Base-by-base conservation (phyloP, 2,113 vertebrate species). In the Copsychus sechellarum region DNA sequence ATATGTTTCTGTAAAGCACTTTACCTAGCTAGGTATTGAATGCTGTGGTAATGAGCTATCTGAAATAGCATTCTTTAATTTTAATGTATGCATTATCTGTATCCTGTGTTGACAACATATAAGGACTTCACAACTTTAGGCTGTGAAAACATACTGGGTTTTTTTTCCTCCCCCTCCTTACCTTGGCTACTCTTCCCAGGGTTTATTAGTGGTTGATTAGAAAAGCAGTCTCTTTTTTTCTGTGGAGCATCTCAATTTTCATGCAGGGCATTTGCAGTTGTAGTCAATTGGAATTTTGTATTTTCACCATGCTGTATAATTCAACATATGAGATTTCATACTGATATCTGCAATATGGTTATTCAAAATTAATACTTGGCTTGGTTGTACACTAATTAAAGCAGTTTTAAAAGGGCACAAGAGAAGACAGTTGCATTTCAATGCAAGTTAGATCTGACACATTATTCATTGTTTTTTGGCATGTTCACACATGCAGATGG, bases 121-220 rank as follows among this genome's bases (percentile, higher is more conserved):
- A 36, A 40, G 25, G 3, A 42, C 9, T 90, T 83, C 58, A 25
- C 24, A n/a, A n/a, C 5, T 1, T 2, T 22, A 28, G 5, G 2
- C 26, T 43, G 38, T 57, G 33, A 48, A 74, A 77, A 77, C 4
- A 31, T 26, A 31, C 12, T 42, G 19, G 0, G 8, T 0, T 14
- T 9, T 9, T 20, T 38, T 4, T 3, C 7, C 1, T 10, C 7
- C 5, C 4, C 1, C 7, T 31, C 12, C 17, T 91, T 6, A 21
- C 77, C 23, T 80, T 73, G 33, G 9, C 45, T 83, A 8, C 16
- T 83, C 20, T 16, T 23, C 10, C 18, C 3, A 6, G 40, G 14
- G 33, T 86, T 84, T 77, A 34, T 83, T 90, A 83, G 33, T 33
- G 11, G 20, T 3, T 86, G 54, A 42, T 86, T 24, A 51, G 43